Evolutionary conservation across 2,113 vertebrate genomes (phyloP), one percentile per base, ranked within the genome.

Genomic region (Scomber scombrus): DNA sequence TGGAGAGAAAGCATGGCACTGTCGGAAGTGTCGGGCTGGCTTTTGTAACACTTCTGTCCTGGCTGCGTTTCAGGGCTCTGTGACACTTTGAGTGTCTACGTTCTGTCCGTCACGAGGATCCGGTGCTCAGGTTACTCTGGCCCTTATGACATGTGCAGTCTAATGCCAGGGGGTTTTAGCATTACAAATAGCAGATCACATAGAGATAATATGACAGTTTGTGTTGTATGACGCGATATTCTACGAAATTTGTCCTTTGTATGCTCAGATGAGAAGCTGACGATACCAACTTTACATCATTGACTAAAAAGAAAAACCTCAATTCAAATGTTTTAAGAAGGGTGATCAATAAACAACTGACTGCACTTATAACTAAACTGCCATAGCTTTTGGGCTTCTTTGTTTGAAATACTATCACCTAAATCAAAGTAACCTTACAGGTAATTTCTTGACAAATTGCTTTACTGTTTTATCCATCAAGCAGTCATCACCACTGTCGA

Each of bases 71-170:
- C 58, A 74, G 65, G 3, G n/a, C 63, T 26, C 64, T 45, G 55
- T 84, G 64, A 78, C 82, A 82, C 76, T 57, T 64, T 5, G 8
- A 14, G 14, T 51, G 26, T 52, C 23, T 34, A 49, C 62, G 5
- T 64, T 84, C 29, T 74, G 58, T 56, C 47, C 12, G 82, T 88
- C 81, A 84, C 51, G 10, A 88, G 80, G 78, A 71, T 62, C 66
- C 23, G 0, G 51, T 15, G 31, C 73, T 88, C 68, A 10, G n/a
- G 71, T 87, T 91, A 85, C 78, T 78, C 13, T 58, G 54, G 15
- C 75, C 15, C 40, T 34, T 40, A n/a, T 0, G 0, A 15, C 3
- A 5, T 61, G 47, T 56, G 68, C 13, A 18, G 51, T 23, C 4
- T 54, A 18, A 34, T 67, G 64, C 51, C 67, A 71, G 31, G 80